Evolutionary conservation across 2,113 vertebrate genomes (phyloP).

Genomic region (Clupea harengus): DNA sequence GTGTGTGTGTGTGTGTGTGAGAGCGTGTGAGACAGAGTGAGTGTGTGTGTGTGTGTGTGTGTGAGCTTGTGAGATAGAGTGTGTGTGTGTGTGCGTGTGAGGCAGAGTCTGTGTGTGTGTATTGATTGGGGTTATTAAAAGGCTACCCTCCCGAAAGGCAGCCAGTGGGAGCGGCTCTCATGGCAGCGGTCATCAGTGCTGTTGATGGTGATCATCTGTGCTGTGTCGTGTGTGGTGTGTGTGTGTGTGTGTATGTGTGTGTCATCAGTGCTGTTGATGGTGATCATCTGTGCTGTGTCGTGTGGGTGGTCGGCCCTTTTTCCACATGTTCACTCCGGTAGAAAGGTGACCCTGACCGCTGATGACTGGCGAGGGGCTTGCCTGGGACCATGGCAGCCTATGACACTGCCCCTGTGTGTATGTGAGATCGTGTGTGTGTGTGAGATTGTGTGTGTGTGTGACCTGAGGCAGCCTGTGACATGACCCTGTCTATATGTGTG

Average conservation of each 20-base stretch:
- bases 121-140: background rate
- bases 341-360: constrained; percentile 4
- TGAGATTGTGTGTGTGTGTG: background rate
- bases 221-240: background rate
- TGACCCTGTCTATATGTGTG: background rate
- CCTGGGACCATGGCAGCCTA: background rate
- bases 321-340: background rate
- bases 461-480: background rate
- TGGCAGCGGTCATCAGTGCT: background rate
- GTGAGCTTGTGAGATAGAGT: too few relatives aligned
- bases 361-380: background rate
- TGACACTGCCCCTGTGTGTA: constrained; percentile 13
- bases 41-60: background rate
- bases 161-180: background rate
- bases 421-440: background rate
- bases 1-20: background rate
- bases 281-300: background rate
- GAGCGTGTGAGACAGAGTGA: background rate
- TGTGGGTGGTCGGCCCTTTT: background rate
- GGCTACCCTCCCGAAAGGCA: background rate
- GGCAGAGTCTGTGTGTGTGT: background rate
- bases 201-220: background rate
- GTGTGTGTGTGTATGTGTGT: background rate
- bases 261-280: background rate
- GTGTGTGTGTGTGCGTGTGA: background rate